Conservation (phyloP, 2,797 vertebrate species). For the Gastrophryne carolinensis region DNA sequence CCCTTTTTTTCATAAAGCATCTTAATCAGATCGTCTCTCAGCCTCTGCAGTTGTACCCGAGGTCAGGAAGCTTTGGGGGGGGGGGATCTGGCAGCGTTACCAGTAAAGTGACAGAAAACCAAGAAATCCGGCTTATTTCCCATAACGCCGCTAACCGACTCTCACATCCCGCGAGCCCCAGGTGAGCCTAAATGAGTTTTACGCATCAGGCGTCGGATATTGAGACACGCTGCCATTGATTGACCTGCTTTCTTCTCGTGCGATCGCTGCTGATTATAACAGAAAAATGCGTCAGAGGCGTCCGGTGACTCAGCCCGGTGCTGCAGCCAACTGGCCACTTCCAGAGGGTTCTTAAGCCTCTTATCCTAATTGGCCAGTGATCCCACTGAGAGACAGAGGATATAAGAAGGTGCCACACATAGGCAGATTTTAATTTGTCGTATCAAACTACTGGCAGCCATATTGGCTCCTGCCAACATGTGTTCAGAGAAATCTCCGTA, state of each 20-base stretch:
- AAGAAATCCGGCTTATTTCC: neutral
- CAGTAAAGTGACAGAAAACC: neutral
- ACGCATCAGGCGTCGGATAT: neutral
- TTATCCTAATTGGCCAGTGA: no score
- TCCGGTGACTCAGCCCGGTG: constrained; percentile 4
- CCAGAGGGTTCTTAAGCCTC: neutral
- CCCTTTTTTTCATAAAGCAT: no score
- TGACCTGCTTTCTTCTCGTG: neutral
- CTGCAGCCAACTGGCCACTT: neutral
- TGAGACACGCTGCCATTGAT: neutral
- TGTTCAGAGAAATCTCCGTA: no score
- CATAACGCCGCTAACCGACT: neutral
- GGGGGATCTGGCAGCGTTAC: neutral
- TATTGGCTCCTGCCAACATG: no score
- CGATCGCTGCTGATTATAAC: constrained; percentile 2
- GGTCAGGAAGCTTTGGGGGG: no score
- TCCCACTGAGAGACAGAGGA: no score
- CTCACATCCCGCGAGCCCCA: neutral
- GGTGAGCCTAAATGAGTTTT: neutral
- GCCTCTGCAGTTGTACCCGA: no score
- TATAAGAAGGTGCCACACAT: no score
- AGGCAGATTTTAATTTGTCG: no score
- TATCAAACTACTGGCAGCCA: no score
- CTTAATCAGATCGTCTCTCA: no score
- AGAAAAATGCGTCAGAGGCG: constrained; percentile 3